phyloP scores from a whole-genome alignment of 2,888 invertebrate species.

The Allophyes oxyacanthae region DNA sequence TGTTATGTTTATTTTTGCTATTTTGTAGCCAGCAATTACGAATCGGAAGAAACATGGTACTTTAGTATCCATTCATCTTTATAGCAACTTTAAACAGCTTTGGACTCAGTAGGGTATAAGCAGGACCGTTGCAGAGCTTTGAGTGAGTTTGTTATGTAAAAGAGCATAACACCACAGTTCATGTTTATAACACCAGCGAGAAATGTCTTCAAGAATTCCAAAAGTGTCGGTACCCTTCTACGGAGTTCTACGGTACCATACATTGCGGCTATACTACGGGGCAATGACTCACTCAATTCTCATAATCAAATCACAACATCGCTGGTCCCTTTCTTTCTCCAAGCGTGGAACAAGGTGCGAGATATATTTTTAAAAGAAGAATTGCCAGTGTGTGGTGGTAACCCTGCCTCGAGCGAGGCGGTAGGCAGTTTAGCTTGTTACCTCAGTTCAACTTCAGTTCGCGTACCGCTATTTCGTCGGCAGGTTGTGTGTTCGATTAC shows the following conservation, averaged over 20 bases:
- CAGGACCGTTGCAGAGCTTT: conserved; percentile 5
- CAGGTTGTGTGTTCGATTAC: conserved; percentile 33
- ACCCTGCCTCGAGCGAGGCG: conserved; percentile 43
- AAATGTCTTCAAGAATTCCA: conserved; percentile 38
- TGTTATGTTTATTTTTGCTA: no score
- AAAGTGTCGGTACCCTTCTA: conserved; percentile 34
- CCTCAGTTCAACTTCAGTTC: conserved; percentile 44
- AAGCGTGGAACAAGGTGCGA: conserved; percentile 22
- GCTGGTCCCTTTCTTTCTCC: conserved; percentile 31
- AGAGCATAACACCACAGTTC: conserved; percentile 25
- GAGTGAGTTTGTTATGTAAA: conserved; percentile 42
- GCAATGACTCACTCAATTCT: conserved; percentile 59
- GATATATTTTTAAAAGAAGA: conserved; percentile 42
- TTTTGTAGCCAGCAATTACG: no score
- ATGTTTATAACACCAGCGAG: conserved; percentile 22
- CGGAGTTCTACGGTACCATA: no score
- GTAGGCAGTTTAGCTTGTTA: conserved; percentile 42
- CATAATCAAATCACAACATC: conserved; percentile 55
- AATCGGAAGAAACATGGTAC: no score
- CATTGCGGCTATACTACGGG: conserved; percentile 52
- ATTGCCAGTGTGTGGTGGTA: conserved; percentile 48
- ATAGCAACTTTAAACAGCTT: no score
- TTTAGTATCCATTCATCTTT: no score
- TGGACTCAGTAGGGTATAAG: not conserved
- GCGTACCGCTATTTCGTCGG: conserved; percentile 48